phyloP scores from a whole-genome alignment of 2,888 invertebrate species.

The Leucophora obtusa region DNA sequence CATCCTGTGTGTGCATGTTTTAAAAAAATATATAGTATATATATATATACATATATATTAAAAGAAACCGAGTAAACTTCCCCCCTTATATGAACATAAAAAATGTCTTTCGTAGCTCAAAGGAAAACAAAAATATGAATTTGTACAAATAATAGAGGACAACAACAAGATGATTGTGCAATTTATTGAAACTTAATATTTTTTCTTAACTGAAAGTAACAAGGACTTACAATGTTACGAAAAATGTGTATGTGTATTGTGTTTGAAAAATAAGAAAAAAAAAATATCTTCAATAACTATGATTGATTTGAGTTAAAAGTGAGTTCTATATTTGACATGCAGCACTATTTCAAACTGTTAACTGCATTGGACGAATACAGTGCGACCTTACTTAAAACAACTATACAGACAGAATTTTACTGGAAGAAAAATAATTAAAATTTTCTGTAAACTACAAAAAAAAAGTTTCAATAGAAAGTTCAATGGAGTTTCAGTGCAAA shows the following conservation, averaged over 20 bases:
- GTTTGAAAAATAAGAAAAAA: background rate
- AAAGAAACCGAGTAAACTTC: constrained; percentile 25
- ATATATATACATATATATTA: too few species aligned
- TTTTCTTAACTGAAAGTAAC: background rate
- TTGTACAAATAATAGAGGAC: background rate
- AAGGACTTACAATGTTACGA: background rate
- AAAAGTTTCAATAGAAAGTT: too few species aligned
- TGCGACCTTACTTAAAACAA: too few species aligned
- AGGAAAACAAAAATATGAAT: background rate
- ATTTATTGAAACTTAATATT: constrained; percentile 46
- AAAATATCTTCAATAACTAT: background rate
- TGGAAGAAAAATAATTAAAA: too few species aligned
- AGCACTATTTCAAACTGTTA: too few species aligned
- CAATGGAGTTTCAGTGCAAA: too few species aligned
- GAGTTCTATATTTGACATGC: too few species aligned
- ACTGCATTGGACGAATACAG: too few species aligned
- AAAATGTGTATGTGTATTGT: too few species aligned
- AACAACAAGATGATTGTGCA: constrained; percentile 11
- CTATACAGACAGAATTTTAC: too few species aligned
- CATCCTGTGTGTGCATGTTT: constrained; percentile 46
- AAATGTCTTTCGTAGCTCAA: background rate
- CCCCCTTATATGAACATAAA: background rate
- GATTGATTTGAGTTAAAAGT: background rate
- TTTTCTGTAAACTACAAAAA: too few species aligned
- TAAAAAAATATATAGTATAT: constrained; percentile 8